Conservation (phyloP, 2,113 vertebrate species). For the Stigmatopora nigra region DNA sequence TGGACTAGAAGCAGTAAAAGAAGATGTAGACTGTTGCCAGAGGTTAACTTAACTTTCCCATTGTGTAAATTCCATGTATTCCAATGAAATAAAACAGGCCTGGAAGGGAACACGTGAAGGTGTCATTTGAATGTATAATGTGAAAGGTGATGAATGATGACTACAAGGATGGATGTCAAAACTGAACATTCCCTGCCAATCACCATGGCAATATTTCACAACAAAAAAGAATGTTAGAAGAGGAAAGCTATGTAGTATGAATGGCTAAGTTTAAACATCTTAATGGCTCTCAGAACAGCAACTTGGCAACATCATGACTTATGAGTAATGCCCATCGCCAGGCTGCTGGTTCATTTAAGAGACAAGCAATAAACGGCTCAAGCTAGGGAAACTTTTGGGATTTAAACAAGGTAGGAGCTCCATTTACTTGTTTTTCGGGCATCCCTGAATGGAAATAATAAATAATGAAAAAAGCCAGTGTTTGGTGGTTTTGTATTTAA, state of each 20-base stretch:
- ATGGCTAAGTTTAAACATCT: conserved; percentile 68
- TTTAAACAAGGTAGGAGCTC: conserved; percentile 47
- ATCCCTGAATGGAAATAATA: conserved; percentile 50
- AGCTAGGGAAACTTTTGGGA: conserved; percentile 41
- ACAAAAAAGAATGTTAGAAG: conserved; percentile 35
- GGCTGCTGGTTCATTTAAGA: conserved; percentile 64
- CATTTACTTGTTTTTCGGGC: conserved; percentile 46
- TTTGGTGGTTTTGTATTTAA: conserved; percentile 38
- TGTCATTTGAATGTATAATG: conserved; percentile 30
- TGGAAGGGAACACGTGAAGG: conserved; percentile 13
- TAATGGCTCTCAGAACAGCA: conserved; percentile 64
- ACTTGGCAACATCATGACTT: conserved; percentile 59
- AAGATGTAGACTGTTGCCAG: conserved; percentile 1
- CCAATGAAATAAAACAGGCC: conserved; percentile 18
- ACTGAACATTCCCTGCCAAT: conserved; percentile 43
- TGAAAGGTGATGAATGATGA: conserved; percentile 46
- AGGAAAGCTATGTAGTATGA: conserved; percentile 56
- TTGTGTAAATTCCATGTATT: conserved; percentile 14
- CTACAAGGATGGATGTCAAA: conserved; percentile 28
- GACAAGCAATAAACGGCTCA: conserved; percentile 61
- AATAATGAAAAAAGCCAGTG: conserved; percentile 56
- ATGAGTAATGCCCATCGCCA: conserved; percentile 72
- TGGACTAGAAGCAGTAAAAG: background rate
- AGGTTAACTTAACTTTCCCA: conserved; percentile 4
- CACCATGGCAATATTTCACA: conserved; percentile 38